Evolutionary conservation across 2,797 vertebrate species (phyloP).

Genomic region (Serranus cabrilla): DNA sequence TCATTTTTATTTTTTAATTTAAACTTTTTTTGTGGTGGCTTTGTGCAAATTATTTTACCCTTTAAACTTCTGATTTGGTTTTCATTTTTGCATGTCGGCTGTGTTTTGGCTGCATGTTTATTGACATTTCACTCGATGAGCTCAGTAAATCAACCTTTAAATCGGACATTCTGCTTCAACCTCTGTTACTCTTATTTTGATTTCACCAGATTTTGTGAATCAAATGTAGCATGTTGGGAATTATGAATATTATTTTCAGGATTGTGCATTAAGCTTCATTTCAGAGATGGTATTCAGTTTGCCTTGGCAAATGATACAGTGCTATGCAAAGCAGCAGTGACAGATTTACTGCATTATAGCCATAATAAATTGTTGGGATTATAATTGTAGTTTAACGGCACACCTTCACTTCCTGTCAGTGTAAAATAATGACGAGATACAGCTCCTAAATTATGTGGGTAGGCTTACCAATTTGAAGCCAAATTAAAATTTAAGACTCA

Average conservation of each 20-base stretch:
- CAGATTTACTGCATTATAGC: slow-evolving; percentile 13
- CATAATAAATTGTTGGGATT: slow-evolving; percentile 27
- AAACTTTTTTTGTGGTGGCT: slow-evolving; percentile 30
- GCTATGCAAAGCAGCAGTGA: slow-evolving; percentile 1
- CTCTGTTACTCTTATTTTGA: not conserved
- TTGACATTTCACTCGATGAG: not conserved
- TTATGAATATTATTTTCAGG: not conserved
- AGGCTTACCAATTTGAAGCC: slow-evolving; percentile 14
- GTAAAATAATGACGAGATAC: not conserved
- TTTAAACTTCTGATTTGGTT: not conserved
- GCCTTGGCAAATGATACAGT: not conserved
- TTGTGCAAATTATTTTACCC: slow-evolving; percentile 11
- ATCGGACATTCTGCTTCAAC: slow-evolving; percentile 4
- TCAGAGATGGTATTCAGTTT: slow-evolving; percentile 19
- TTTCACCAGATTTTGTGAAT: not conserved
- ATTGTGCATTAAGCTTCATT: not conserved
- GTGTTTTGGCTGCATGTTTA: slow-evolving; percentile 18
- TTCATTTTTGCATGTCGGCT: slow-evolving; percentile 6
- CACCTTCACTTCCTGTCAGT: slow-evolving; percentile 14
- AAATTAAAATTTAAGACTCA: slow-evolving; percentile 6
- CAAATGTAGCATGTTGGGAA: not conserved
- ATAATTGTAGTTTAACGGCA: slow-evolving; percentile 22
- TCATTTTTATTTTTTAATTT: not conserved
- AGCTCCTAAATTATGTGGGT: not conserved
- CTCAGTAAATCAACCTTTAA: not conserved